Conservation (phyloP, 37 sponge, comb jelly and placozoan genomes). For the Haliclona indistincta region DNA sequence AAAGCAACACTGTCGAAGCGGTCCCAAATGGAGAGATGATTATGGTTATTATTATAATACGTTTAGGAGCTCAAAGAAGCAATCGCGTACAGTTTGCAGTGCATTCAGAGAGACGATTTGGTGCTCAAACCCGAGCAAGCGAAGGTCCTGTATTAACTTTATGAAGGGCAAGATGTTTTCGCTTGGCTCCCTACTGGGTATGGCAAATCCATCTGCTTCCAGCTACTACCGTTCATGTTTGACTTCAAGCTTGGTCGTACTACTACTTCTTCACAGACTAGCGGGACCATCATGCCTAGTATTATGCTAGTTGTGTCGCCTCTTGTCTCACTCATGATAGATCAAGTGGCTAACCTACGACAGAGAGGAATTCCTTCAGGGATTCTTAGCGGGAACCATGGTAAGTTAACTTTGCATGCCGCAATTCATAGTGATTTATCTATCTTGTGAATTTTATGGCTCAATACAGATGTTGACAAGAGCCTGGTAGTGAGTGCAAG, state of each 20-base stretch:
- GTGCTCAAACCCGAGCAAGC: constrained; percentile 23
- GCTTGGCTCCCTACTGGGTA: neutral
- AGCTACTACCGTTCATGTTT: constrained; percentile 7
- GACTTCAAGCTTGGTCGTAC: constrained; percentile 9
- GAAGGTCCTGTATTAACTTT: neutral
- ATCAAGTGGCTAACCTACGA: constrained; percentile 27
- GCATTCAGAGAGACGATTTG: too few relatives aligned
- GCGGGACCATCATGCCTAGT: neutral
- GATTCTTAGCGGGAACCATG: too few relatives aligned
- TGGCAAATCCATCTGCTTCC: neutral
- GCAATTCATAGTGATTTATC: too few relatives aligned
- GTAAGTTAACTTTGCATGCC: too few relatives aligned
- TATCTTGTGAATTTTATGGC: too few relatives aligned
- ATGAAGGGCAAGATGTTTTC: constrained; percentile 4
- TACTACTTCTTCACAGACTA: too few relatives aligned
- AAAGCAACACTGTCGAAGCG: too few relatives aligned
- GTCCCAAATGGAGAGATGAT: too few relatives aligned
- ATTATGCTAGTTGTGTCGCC: constrained; percentile 33
- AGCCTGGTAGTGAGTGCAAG: neutral
- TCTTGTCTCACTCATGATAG: constrained; percentile 55
- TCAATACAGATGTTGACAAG: constrained; percentile 13
- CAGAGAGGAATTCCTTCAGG: constrained; percentile 29
- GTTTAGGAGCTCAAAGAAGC: too few relatives aligned
- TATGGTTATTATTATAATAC: too few relatives aligned
- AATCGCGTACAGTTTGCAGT: too few relatives aligned